These are phyloP conservation scores for Mesitornis unicolor DNA, from an alignment of 2,113 vertebrate species.

Conservation along the genomic window DNA sequence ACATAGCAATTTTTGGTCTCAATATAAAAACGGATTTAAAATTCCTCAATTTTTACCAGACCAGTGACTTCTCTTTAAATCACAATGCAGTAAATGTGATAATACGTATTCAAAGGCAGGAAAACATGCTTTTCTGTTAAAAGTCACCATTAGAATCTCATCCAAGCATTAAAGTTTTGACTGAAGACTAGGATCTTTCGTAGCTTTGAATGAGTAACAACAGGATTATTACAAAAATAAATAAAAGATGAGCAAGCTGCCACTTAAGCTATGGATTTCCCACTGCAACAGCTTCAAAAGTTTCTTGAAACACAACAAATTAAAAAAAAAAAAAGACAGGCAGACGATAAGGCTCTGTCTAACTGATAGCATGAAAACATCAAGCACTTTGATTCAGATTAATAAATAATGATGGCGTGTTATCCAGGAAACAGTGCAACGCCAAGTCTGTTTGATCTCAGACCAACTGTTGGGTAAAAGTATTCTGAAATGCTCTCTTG, in stretches of 20 bases:
- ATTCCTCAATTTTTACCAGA: background rate
- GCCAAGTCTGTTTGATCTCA: slow-evolving; percentile 66
- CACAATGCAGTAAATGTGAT: background rate
- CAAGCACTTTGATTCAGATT: slow-evolving; percentile 55
- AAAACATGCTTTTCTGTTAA: background rate
- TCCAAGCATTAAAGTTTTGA: background rate
- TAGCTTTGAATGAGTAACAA: background rate
- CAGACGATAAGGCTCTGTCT: slow-evolving; percentile 47
- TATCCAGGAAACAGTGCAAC: slow-evolving; percentile 47
- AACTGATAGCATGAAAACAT: slow-evolving; percentile 43
- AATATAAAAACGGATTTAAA: background rate
- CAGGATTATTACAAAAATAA: background rate
- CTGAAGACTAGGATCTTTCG: background rate
- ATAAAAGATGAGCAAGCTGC: slow-evolving; percentile 55
- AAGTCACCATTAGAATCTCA: background rate
- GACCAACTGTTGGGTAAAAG: slow-evolving; percentile 60
- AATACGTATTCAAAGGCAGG: background rate
- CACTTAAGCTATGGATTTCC: slow-evolving; percentile 29
- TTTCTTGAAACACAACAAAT: slow-evolving; percentile 39
- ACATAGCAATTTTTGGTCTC: background rate
- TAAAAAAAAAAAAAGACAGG: background rate
- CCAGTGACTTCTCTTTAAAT: background rate
- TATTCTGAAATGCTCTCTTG: slow-evolving; percentile 21
- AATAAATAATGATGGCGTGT: slow-evolving; percentile 64
- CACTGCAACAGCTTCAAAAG: slow-evolving; percentile 44